Conservation (phyloP, 2,797 vertebrate species). For the Sphaeramia orbicularis region DNA sequence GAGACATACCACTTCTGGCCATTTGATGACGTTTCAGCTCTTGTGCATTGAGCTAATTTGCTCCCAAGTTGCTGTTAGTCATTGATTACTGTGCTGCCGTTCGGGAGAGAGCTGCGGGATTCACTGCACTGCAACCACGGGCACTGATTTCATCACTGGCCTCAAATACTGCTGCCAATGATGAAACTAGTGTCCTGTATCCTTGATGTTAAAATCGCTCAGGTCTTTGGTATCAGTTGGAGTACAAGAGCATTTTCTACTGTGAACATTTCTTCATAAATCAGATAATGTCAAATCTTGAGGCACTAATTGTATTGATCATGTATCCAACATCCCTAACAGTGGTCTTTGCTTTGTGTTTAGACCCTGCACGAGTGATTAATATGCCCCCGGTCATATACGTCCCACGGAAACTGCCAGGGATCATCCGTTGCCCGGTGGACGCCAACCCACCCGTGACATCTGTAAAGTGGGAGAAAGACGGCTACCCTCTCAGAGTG, state of each 20-base stretch:
- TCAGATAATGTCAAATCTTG: not conserved
- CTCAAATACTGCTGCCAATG: slow-evolving; percentile 33
- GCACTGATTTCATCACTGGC: slow-evolving; percentile 50
- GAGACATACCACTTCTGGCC: slow-evolving; percentile 32
- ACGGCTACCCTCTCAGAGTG: slow-evolving; percentile 93
- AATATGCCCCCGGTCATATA: slow-evolving; percentile 99
- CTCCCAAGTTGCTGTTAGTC: slow-evolving; percentile 66
- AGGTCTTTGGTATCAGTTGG: not conserved
- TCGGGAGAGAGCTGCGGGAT: slow-evolving; percentile 37
- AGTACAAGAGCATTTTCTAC: not conserved
- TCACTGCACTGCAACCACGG: slow-evolving; percentile 52
- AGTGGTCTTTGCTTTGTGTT: not conserved
- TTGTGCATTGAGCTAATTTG: slow-evolving; percentile 62
- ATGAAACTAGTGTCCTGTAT: slow-evolving; percentile 34
- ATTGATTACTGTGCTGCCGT: slow-evolving; percentile 71
- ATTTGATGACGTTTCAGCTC: slow-evolving; percentile 51
- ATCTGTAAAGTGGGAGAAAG: slow-evolving; percentile 98
- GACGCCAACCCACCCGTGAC: slow-evolving; percentile 96
- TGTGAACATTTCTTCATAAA: not conserved
- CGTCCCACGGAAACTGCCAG: slow-evolving; percentile 96
- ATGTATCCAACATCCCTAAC: not conserved
- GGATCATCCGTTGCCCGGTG: slow-evolving; percentile 98
- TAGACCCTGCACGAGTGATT: slow-evolving; percentile 97
- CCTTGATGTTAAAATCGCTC: slow-evolving; percentile 10
- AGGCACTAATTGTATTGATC: not conserved